Percentiles rank a stretch among this genome's conserved stretches.
phyloP scores from a whole-genome alignment of 2,113 vertebrate genomes.

The Gymnarchus niloticus region DNA sequence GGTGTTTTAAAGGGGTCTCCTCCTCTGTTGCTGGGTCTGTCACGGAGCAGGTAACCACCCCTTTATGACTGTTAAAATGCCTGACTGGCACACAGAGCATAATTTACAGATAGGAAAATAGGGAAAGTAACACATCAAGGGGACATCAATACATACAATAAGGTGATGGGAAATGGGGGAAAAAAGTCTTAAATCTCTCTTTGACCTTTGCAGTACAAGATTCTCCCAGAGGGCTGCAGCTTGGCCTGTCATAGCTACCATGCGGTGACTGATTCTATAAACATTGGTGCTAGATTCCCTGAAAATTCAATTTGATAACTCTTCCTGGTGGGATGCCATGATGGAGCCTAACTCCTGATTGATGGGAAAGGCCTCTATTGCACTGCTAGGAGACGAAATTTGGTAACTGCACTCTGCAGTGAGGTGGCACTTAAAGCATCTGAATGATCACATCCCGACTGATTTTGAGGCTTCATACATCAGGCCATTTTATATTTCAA shows the following conservation, averaged over 20 bases:
- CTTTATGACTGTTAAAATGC: not conserved
- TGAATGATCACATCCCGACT: not conserved
- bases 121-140: not conserved
- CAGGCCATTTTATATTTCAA: not conserved
- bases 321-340: not conserved
- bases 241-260: not conserved
- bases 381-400: not conserved
- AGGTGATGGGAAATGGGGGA: constrained; percentile 50
- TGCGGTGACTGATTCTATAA: constrained; percentile 12
- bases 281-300: not conserved
- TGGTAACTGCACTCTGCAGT: not conserved
- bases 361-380: not conserved
- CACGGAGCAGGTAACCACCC: not conserved
- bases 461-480: not conserved
- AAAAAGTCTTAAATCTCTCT: constrained; percentile 40
- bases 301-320: constrained; percentile 18
- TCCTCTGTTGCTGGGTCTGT: not conserved
- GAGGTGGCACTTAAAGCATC: not conserved
- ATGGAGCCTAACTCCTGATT: not conserved
- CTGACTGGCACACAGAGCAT: not conserved
- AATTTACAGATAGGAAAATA: not conserved
- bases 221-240: constrained; percentile 13
- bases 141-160: constrained; percentile 24
- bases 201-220: constrained; percentile 8
- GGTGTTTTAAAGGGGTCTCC: not conserved